Base-by-base conservation (phyloP, 1,140 invertebrate genomes). In the Aphelinus certus region DNA sequence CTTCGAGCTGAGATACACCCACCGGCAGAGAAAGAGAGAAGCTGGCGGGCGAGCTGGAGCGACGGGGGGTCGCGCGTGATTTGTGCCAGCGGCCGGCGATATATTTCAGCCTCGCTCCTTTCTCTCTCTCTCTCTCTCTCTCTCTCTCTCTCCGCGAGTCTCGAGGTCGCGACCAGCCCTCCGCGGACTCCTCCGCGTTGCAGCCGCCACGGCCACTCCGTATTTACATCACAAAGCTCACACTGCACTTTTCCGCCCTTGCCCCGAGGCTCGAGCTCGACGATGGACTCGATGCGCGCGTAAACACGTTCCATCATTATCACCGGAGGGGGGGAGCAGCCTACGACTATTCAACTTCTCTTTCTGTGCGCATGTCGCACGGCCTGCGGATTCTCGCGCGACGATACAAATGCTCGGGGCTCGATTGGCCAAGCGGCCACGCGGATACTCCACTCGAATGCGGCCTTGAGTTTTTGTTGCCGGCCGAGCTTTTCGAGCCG, bases 261-360 rank as follows among this genome's bases (percentile, higher is more conserved):
- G 68, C 77, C 73, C 77, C 51, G 9, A 53, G 51, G 51, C 51
- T 4, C 51, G 26, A 26, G 4, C 9, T 0, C 9, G 65, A 77
- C 79, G 78, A 81, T 80, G 71, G 73, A 71, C 2, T 42, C 60
- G 26, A 43, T 3, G 60, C 60, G 26, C 79, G 82, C 85, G 84
- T 84, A 87, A 87, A 86, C 85, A 85, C 80, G 85, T 79, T 84
- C 86, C 84, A 85, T 88, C 85, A 86, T 87, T 88, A 88, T 87
- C 85, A 81, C 85, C 79, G 79, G 80, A 79, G 80, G 80, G 26
- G 26, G 26, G 26, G 26, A 26, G 26, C 26, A 26, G 26, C 26
- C 26, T 26, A 26, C 26, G 26, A 26, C 0, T 26, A 26, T 26
- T 26, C 26, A 26, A 26, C 26, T 26, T 26, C 26, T 26, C 26